phyloP scores from a whole-genome alignment of 23 tunicate genomes.

The Trididemnum nubilum region DNA sequence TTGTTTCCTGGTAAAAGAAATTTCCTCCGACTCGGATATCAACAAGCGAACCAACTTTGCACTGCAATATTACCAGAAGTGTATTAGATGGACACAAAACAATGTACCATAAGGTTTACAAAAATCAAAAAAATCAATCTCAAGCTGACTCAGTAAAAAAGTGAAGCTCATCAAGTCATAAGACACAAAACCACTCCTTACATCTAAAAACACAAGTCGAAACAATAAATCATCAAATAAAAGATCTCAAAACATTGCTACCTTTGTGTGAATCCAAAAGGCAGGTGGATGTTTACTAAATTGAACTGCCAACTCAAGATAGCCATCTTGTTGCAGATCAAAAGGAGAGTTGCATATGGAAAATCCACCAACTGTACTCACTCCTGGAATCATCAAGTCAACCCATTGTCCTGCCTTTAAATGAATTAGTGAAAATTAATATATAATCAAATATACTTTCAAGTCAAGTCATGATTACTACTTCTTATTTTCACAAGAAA shows the following conservation, averaged over 20 bases:
- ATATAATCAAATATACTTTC: not conserved
- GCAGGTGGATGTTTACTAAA: conserved; percentile 82
- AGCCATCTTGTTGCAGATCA: conserved; percentile 20
- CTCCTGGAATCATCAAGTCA: conserved; percentile 69
- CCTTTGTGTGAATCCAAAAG: conserved; percentile 68
- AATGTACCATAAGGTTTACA: not conserved
- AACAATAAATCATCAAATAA: too few species aligned
- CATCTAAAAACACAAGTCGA: too few species aligned
- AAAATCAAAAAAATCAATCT: not conserved
- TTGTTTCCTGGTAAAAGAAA: conserved; percentile 40
- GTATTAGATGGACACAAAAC: not conserved
- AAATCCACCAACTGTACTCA: conserved; percentile 78
- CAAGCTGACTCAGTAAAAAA: not conserved
- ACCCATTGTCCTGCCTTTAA: conserved; percentile 96
- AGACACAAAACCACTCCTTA: too few species aligned
- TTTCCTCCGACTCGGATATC: conserved; percentile 82
- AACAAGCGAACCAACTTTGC: conserved; percentile 51
- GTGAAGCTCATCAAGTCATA: not conserved
- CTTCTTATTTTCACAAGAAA: not conserved
- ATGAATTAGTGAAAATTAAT: not conserved
- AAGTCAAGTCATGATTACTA: not conserved
- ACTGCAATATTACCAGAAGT: conserved; percentile 47
- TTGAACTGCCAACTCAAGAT: conserved; percentile 69
- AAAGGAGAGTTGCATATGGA: conserved; percentile 80
- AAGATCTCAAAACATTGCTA: not conserved